A percentile compares a stretch with the other conserved stretches of the same genome.
Conservation (phyloP, 2,888 invertebrate genomes). For the Polietes domitor region DNA sequence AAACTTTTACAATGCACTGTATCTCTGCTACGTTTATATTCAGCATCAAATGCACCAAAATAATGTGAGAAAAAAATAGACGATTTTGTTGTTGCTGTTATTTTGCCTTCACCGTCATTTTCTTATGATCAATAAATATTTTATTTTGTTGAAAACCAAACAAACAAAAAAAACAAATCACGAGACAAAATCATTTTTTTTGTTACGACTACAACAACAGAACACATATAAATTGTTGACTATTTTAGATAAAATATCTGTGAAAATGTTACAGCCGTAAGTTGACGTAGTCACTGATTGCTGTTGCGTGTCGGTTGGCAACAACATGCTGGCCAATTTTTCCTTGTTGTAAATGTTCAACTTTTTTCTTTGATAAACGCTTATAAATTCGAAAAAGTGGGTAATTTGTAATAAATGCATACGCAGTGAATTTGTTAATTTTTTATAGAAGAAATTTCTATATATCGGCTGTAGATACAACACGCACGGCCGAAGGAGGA, state of each 20-base stretch:
- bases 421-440: not conserved
- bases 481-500: too few relatives aligned
- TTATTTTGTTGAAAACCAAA: slow-evolving; percentile 12
- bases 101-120: not conserved
- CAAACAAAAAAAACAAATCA: not conserved
- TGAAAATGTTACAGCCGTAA: slow-evolving; percentile 36
- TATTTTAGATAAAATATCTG: slow-evolving; percentile 60
- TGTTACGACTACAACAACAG: not conserved
- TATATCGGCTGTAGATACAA: too few relatives aligned
- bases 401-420: not conserved
- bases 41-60: not conserved
- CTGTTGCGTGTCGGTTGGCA: slow-evolving; percentile 48
- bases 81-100: not conserved
- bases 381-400: not conserved
- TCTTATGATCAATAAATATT: slow-evolving; percentile 22
- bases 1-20: not conserved
- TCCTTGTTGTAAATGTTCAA: not conserved
- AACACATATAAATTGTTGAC: slow-evolving; percentile 25
- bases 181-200: slow-evolving; percentile 21
- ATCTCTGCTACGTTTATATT: not conserved
- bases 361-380: too few relatives aligned
- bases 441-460: too few relatives aligned
- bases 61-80: slow-evolving; percentile 14
- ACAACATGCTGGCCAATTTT: slow-evolving; percentile 14
- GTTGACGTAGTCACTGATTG: not conserved